Evolutionary conservation across 2,888 invertebrate species (phyloP).

Genomic region (Gerris lacustris): DNA sequence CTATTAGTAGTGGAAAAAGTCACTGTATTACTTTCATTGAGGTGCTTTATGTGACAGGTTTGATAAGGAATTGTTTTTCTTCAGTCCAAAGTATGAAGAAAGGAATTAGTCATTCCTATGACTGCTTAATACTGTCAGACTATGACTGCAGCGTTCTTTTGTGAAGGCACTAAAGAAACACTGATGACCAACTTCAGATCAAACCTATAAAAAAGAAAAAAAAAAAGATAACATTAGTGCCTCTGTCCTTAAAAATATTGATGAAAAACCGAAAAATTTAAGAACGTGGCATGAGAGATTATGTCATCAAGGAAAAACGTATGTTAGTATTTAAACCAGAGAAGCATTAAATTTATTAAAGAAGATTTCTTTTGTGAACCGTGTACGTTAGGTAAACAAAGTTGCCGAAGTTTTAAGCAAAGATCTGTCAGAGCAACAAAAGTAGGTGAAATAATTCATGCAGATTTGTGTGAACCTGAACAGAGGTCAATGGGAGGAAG

Average conservation of each 20-base stretch:
- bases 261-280: not conserved
- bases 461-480: not conserved
- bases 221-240: no score
- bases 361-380: no score
- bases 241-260: not conserved
- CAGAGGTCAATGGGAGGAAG: not conserved
- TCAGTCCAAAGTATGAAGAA: not conserved
- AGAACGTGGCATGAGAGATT: not conserved
- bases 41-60: not conserved
- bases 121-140: not conserved
- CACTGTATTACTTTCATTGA: not conserved
- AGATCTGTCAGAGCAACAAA: no score
- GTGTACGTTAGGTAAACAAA: not conserved
- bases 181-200: not conserved
- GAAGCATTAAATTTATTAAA: not conserved
- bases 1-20: not conserved
- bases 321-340: not conserved
- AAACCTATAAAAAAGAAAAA: not conserved
- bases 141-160: not conserved
- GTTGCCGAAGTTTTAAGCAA: not conserved
- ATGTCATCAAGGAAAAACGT: not conserved
- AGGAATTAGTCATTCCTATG: not conserved
- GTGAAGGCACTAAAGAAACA: not conserved
- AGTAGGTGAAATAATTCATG: not conserved
- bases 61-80: not conserved